phyloP scores from a whole-genome alignment of 2,888 invertebrate genomes.

The Meganola albula region DNA sequence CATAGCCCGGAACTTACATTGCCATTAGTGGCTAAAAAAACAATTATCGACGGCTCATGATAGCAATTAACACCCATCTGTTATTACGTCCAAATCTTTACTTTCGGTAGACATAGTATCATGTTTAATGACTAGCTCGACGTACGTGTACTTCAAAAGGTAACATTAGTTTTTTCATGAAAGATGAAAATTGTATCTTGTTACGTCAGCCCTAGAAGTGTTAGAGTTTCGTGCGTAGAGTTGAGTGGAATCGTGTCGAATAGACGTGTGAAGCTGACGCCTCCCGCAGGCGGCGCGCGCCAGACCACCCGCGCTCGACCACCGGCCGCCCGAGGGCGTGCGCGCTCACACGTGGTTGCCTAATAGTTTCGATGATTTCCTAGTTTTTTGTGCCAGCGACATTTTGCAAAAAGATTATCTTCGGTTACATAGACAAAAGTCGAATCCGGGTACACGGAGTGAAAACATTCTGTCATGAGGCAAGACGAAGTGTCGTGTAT shows the following conservation, averaged over 20 bases:
- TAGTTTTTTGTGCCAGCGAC: slow-evolving; percentile 22
- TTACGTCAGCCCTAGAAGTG: slow-evolving; percentile 33
- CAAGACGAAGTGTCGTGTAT: slow-evolving; percentile 21
- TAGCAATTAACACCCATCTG: slow-evolving; percentile 76
- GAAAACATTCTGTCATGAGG: slow-evolving; percentile 11
- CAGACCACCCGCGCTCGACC: slow-evolving; percentile 68
- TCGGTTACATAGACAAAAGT: slow-evolving; percentile 4
- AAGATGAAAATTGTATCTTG: slow-evolving; percentile 40
- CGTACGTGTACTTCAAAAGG: slow-evolving; percentile 34
- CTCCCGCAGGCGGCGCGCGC: slow-evolving; percentile 52
- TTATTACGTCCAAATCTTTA: slow-evolving; percentile 66
- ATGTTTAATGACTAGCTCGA: slow-evolving; percentile 51
- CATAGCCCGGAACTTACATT: slow-evolving; percentile 71
- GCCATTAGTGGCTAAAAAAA: slow-evolving; percentile 69
- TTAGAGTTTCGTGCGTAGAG: slow-evolving; percentile 23
- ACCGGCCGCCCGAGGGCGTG: slow-evolving; percentile 52
- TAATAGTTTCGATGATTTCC: slow-evolving; percentile 29
- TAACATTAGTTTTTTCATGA: slow-evolving; percentile 24
- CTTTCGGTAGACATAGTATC: slow-evolving; percentile 60
- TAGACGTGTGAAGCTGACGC: slow-evolving; percentile 68
- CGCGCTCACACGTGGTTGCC: slow-evolving; percentile 45
- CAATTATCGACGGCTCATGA: slow-evolving; percentile 72
- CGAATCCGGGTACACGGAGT: slow-evolving; percentile 3
- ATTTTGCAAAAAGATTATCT: slow-evolving; percentile 27
- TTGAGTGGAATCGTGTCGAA: slow-evolving; percentile 41